Evolutionary conservation across 2,888 invertebrate species (phyloP).

Genomic region (Oxyscelio sp.): DNA sequence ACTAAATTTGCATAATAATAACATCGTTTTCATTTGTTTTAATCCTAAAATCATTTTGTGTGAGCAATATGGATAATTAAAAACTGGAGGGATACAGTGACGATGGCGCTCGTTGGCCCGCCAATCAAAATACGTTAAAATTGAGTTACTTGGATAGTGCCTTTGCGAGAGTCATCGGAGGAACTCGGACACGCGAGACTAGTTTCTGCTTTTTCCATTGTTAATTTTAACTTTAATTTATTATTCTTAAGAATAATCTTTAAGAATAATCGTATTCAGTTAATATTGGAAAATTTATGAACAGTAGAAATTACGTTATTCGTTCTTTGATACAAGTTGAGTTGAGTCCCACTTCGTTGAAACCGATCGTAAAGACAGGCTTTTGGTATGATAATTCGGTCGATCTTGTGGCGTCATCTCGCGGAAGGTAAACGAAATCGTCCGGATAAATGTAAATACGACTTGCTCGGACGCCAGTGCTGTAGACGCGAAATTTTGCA

Average conservation of each 20-base stretch:
- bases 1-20: conserved; percentile 58
- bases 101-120: conserved; percentile 70
- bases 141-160: conserved; percentile 56
- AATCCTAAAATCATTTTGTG: conserved; percentile 70
- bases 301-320: conserved; percentile 68
- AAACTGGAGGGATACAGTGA: conserved; percentile 80
- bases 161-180: conserved; percentile 60
- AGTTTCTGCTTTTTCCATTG: conserved; percentile 31
- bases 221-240: conserved; percentile 28
- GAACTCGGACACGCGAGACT: conserved; percentile 65
- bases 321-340: conserved; percentile 55
- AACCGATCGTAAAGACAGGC: conserved; percentile 53
- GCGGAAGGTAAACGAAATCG: conserved; percentile 6
- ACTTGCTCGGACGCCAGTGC: not conserved
- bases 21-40: conserved; percentile 12
- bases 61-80: conserved; percentile 80
- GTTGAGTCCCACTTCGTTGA: conserved; percentile 70
- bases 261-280: conserved; percentile 40
- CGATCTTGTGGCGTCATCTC: conserved; percentile 37
- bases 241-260: conserved; percentile 46
- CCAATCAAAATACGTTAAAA: conserved; percentile 66
- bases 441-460: not conserved
- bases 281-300: conserved; percentile 68
- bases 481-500: not conserved
- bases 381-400: conserved; percentile 17